Evolutionary conservation across 2,113 vertebrate species (phyloP).

Genomic region (Misgurnus anguillicaudatus): DNA sequence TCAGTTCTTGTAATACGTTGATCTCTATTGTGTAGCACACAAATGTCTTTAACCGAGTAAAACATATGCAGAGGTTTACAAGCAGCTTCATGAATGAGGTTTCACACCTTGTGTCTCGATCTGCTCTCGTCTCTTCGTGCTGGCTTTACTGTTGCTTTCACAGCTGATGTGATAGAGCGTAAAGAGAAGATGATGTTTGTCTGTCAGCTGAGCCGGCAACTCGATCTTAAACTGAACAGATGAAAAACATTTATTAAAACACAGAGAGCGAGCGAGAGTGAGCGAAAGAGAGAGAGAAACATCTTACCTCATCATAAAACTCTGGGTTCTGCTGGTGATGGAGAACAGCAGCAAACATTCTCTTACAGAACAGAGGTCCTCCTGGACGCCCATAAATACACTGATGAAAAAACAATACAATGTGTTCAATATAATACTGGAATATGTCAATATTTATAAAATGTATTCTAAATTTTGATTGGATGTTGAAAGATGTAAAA

Average conservation of each 20-base stretch:
- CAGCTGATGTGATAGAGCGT: conserved; percentile 96
- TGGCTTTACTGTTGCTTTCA: conserved; percentile 94
- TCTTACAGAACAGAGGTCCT: conserved; percentile 87
- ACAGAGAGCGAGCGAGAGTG: background rate
- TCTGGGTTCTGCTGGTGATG: conserved; percentile 98
- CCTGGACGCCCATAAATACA: conserved; percentile 96
- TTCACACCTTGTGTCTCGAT: conserved; percentile 89
- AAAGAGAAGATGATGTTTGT: conserved; percentile 94
- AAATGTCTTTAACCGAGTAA: too few relatives aligned
- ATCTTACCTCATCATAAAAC: conserved; percentile 95
- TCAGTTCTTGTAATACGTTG: too few relatives aligned
- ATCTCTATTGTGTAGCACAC: too few relatives aligned
- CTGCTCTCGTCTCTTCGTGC: conserved; percentile 93
- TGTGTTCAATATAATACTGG: too few relatives aligned
- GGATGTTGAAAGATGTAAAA: too few relatives aligned
- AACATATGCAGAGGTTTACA: too few relatives aligned
- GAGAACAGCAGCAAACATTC: conserved; percentile 86
- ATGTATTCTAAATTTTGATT: too few relatives aligned
- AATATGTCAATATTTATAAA: too few relatives aligned
- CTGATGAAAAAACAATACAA: conserved; percentile 64
- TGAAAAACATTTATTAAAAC: background rate
- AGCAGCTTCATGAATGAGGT: too few relatives aligned
- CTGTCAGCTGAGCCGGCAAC: conserved; percentile 92
- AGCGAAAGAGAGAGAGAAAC: too few relatives aligned
- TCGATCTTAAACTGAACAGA: conserved; percentile 89